Base-by-base conservation (phyloP, 2,113 vertebrate genomes). In the Trematomus loennbergii region DNA sequence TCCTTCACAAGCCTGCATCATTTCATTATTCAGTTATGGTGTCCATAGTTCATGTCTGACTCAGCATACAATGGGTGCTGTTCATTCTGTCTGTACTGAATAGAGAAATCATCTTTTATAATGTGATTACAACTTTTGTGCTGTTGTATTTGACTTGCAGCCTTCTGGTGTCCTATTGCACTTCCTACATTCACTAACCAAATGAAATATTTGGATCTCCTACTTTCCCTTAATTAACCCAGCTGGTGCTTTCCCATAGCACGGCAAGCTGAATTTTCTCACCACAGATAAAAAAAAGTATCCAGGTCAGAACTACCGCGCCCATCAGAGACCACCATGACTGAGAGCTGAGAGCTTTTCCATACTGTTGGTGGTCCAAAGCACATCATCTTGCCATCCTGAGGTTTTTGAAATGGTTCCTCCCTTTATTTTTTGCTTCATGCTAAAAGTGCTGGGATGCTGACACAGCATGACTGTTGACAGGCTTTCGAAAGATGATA, bases 301-400 rank as follows among this genome's bases (percentile, higher is more conserved):
- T 83, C 61, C 68, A 74, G 72, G 81, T 87, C 75, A 12, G 53
- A 63, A 8, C 63, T 25, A 25, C 70, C 4, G 11, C 68, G 36
- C 76, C 72, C 66, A 73, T n/a, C 4, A 20, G 22, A 68, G 81
- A 88, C 79, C 84, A 81, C 75, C 68, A 1, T 73, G 46, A 82
- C 60, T 13, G 53, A 22, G 69, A 87, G 72, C 68, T 70, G 45
- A 84, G 64, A 13, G 81, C 75, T 76, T 88, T 84, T 84, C 61
- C 58, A 60, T 71, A 25, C 67, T 50, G 81, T 83, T 81, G 82
- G 84, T 85, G 68, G 83, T 87, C 80, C 60, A 18, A 40, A 77
- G 72, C 59, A 46, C 8, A 64, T 3, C 72, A 60, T 53, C 62
- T 49, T 45, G 75, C 66, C 55, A 67, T 61, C 62, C 25, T 48